Evolutionary conservation across 2,888 invertebrate genomes (phyloP).

Genomic region (Itoplectis maculator): DNA sequence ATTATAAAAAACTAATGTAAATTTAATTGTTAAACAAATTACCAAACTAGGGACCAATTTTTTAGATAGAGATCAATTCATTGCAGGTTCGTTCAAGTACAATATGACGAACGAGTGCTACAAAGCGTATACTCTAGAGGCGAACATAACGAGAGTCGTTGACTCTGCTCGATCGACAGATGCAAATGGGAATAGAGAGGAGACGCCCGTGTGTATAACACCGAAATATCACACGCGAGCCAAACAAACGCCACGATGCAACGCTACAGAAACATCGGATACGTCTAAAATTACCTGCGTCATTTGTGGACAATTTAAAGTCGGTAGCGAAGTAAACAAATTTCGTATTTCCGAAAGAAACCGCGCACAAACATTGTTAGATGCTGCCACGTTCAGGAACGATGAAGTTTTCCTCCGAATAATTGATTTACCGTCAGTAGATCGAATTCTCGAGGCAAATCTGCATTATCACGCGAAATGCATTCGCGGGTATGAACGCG

Average conservation of each 20-base stretch:
- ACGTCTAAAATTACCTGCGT: slow-evolving; percentile 19
- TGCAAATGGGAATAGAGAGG: slow-evolving; percentile 9
- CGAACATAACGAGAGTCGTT: slow-evolving; percentile 18
- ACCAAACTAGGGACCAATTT: no score
- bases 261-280: neutral
- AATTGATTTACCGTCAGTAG: slow-evolving; percentile 25
- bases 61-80: neutral
- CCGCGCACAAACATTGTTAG: slow-evolving; percentile 32
- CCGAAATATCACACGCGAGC: slow-evolving; percentile 16
- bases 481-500: slow-evolving; percentile 48
- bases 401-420: slow-evolving; percentile 41
- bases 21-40: no score
- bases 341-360: slow-evolving; percentile 26
- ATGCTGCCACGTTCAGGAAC: slow-evolving; percentile 10
- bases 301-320: slow-evolving; percentile 20
- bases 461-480: slow-evolving; percentile 47
- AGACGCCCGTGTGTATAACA: neutral
- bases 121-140: slow-evolving; percentile 44
- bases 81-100: slow-evolving; percentile 42
- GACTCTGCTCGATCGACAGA: neutral
- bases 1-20: no score
- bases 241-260: slow-evolving; percentile 11
- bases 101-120: slow-evolving; percentile 50
- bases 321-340: neutral
- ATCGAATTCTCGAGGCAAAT: slow-evolving; percentile 39